A percentile compares a stretch with the other conserved stretches of the same genome.
These are phyloP conservation scores for Excalfactoria chinensis DNA, from an alignment of 2,113 vertebrate genomes.

Conservation along the genomic window DNA sequence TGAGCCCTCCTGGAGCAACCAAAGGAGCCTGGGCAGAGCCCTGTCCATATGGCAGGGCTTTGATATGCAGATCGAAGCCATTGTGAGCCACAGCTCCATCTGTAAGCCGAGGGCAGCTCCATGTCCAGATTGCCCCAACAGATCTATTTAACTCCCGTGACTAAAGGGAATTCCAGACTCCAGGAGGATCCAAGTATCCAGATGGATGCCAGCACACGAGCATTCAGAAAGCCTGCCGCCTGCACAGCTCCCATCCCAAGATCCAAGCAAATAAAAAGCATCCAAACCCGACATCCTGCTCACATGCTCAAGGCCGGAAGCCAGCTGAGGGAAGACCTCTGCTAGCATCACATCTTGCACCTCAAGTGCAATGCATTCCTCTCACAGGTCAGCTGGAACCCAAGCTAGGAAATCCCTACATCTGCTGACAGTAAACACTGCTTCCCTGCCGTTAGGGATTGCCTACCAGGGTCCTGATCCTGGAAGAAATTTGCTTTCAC, in stretches of 20 bases:
- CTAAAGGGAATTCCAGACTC: slow-evolving; percentile 46
- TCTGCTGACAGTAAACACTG: not conserved
- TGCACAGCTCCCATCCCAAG: not conserved
- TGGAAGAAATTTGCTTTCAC: not conserved
- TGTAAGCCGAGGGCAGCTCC: not conserved
- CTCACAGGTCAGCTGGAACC: not conserved
- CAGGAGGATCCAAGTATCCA: not conserved
- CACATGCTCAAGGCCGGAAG: not conserved
- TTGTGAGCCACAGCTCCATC: slow-evolving; percentile 54
- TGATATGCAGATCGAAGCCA: slow-evolving; percentile 57
- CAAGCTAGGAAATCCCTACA: not conserved
- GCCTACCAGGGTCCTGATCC: not conserved
- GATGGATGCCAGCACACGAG: slow-evolving; percentile 51
- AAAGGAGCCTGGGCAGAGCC: not conserved
- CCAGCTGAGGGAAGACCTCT: not conserved
- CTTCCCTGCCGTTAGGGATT: not conserved
- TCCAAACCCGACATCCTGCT: not conserved
- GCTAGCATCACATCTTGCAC: not conserved
- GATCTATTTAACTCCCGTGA: slow-evolving; percentile 30
- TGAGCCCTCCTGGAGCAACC: not conserved
- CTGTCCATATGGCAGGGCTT: slow-evolving; percentile 54
- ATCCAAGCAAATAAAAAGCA: not conserved
- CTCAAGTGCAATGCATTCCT: not conserved
- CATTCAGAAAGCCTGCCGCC: not conserved
- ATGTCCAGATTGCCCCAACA: slow-evolving; percentile 26